A percentile compares a stretch with the other conserved stretches of the same genome.
Evolutionary conservation across 53 echinoderm and acorn worm species (phyloP).

Genomic region (Patiria pectinifera): DNA sequence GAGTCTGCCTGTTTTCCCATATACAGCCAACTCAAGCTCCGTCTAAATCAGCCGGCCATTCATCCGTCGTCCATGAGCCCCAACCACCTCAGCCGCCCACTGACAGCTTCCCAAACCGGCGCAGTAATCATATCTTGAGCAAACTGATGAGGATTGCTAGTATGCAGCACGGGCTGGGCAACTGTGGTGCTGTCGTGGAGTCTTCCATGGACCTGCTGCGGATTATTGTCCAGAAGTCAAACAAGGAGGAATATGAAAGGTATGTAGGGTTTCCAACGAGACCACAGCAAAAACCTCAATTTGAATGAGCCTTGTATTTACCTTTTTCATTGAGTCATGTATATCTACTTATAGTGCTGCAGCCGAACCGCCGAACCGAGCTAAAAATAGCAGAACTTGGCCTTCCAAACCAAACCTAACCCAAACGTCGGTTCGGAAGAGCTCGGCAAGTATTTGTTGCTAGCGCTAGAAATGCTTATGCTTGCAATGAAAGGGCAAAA

Average conservation of each 20-base stretch:
- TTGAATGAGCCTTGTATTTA: too few relatives aligned
- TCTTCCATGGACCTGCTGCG: slow-evolving; percentile 21
- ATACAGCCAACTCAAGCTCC: slow-evolving; percentile 51
- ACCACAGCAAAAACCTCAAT: too few relatives aligned
- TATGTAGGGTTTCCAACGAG: background rate
- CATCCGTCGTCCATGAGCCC: background rate
- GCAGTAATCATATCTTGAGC: slow-evolving; percentile 36
- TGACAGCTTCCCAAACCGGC: background rate
- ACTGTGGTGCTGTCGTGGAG: slow-evolving; percentile 29
- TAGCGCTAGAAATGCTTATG: too few relatives aligned
- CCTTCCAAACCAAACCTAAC: too few relatives aligned
- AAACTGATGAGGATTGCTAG: slow-evolving; percentile 63
- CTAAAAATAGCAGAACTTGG: too few relatives aligned
- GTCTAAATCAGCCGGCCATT: background rate
- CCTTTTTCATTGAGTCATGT: too few relatives aligned
- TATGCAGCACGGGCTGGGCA: slow-evolving; percentile 51
- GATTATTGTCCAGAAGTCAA: slow-evolving; percentile 43
- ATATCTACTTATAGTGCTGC: too few relatives aligned
- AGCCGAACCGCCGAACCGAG: too few relatives aligned
- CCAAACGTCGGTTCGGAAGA: too few relatives aligned
- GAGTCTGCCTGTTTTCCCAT: background rate
- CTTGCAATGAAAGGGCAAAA: too few relatives aligned
- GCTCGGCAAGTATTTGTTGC: too few relatives aligned
- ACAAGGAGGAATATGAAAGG: slow-evolving; percentile 39
- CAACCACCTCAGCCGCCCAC: background rate